Evolutionary conservation across 1,140 invertebrate genomes (phyloP), one percentile per base, ranked within the genome.

Genomic region (Tyrophagus putrescentiae): DNA sequence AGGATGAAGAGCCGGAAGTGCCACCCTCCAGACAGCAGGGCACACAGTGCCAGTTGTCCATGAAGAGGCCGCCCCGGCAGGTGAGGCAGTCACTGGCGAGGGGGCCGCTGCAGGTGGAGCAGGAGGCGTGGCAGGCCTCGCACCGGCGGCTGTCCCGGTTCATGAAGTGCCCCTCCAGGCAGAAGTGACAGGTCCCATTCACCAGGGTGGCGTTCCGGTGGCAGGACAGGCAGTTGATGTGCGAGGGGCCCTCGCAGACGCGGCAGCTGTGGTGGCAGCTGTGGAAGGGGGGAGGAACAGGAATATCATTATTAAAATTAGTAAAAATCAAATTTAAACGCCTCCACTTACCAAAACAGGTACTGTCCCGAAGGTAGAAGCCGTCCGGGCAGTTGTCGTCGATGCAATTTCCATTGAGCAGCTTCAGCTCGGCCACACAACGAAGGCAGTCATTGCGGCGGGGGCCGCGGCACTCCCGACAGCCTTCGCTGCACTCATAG

Each of bases 381-480:
- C 83, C 80, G 1, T 84, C 80, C 3, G 87, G 87, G 72, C 87
- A 90, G 32, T 56, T 39, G 21, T 4, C 13, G 21, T 42, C 45
- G 31, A 56, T 60, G 21, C 27, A 61, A 4, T 13, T 57, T 32
- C 60, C 60, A 54, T 50, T 59, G 0, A 84, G 80, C 29, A 89
- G 71, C 68, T 83, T 79, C 81, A 82, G 85, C 11, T 81, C 81
- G 5, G 72, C 69, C 0, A 82, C 82, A 73, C 87, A 92, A 13
- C 78, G 80, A 0, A 88, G 83, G 71, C 87, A 91, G 68, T 90
- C 83, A 70, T 85, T 82, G 27, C 82, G 76, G 23, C 83, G 74
- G 0, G 85, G 84, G 79, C 86, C 68, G 75, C 73, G 80, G 70
- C 89, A 93, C 1, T 84, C 85, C 65, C 80, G 79, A 69, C 88